These are phyloP conservation scores for Rhagonycha lutea DNA, from an alignment of 2,888 invertebrate genomes.

Conservation along the genomic window DNA sequence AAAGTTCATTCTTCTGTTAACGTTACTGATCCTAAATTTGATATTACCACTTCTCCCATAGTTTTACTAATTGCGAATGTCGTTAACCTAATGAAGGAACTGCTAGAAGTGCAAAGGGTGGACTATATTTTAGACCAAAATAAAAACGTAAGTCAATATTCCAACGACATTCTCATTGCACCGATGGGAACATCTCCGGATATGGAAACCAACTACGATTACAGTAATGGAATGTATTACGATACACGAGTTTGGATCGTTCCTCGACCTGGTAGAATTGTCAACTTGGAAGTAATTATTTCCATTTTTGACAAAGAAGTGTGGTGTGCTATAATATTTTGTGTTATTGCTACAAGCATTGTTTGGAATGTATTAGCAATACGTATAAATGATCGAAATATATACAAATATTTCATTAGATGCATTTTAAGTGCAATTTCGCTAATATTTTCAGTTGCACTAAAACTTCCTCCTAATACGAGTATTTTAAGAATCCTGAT, in stretches of 20 bases:
- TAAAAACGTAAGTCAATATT: not conserved
- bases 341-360: not conserved
- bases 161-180: not conserved
- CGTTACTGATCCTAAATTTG: not conserved
- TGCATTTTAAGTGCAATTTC: not conserved
- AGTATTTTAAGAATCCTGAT: not conserved
- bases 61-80: not conserved
- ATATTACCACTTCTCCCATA: not conserved
- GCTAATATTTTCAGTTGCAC: not conserved
- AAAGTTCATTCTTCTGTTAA: not conserved
- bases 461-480: not conserved
- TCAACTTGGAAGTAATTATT: not conserved
- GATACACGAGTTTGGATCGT: slow-evolving; percentile 3
- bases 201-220: not conserved
- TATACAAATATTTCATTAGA: not conserved
- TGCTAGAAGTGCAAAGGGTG: not conserved
- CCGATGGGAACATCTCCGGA: not conserved
- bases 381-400: not conserved
- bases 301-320: not conserved
- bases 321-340: not conserved
- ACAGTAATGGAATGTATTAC: not conserved
- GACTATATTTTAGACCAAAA: not conserved
- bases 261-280: not conserved
- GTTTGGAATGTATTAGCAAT: not conserved
- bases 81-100: not conserved